These are phyloP conservation scores for Sigmodon hispidus DNA, from an alignment of 2,113 vertebrate genomes.

Conservation along the genomic window DNA sequence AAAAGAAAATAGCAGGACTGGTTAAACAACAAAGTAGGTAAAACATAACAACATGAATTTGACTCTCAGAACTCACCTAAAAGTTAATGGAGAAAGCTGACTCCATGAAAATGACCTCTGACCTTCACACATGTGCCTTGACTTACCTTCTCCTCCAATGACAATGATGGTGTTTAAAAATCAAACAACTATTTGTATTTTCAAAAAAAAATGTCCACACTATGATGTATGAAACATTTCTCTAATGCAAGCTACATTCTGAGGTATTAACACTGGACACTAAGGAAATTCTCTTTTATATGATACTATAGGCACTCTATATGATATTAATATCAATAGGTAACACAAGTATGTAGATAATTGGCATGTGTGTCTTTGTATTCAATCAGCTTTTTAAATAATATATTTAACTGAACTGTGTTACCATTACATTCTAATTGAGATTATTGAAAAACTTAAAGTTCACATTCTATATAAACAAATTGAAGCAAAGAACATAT, in stretches of 20 bases:
- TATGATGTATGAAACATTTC: not conserved
- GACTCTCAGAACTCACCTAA: not conserved
- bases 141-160: not conserved
- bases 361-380: not conserved
- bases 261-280: not conserved
- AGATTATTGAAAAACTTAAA: not conserved
- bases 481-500: not conserved
- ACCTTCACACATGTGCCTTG: not conserved
- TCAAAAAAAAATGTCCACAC: not conserved
- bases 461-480: not conserved
- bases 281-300: not conserved
- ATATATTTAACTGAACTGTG: not conserved
- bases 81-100: not conserved
- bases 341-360: not conserved
- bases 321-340: not conserved
- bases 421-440: not conserved
- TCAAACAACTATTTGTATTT: not conserved
- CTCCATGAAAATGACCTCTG: not conserved
- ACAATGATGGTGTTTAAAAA: not conserved
- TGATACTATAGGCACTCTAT: not conserved
- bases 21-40: not conserved
- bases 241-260: not conserved
- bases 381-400: not conserved
- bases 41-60: not conserved
- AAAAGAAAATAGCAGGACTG: not conserved